phyloP scores from a whole-genome alignment of 2,797 vertebrate genomes.

The Poecilia velifera region DNA sequence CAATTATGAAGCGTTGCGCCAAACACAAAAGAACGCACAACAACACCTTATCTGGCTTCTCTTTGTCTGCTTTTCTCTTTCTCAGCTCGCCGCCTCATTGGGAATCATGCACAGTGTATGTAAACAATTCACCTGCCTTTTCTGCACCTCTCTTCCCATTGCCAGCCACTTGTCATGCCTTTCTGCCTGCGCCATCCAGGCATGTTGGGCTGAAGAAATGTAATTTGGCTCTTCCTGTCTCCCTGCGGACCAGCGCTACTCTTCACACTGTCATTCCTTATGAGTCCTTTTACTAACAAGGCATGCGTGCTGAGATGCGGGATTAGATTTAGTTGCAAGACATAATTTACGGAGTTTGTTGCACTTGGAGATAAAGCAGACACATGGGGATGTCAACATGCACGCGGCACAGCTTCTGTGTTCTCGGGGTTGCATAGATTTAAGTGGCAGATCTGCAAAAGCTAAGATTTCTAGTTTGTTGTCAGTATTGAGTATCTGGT shows the following conservation, averaged over 20 bases:
- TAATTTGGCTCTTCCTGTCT: constrained; percentile 71
- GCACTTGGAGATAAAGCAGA: constrained; percentile 36
- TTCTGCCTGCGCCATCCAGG: constrained; percentile 60
- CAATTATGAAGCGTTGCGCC: constrained; percentile 67
- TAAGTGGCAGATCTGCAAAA: constrained; percentile 18
- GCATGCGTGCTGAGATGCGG: constrained; percentile 53
- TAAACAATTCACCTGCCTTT: constrained; percentile 15
- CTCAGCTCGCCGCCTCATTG: constrained; percentile 31
- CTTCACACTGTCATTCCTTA: constrained; percentile 67
- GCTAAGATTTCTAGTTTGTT: constrained; percentile 12
- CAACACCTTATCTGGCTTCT: constrained; percentile 63
- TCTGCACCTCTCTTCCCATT: constrained; percentile 47
- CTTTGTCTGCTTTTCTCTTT: constrained; percentile 52
- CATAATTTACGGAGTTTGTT: constrained; percentile 60
- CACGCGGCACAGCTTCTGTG: constrained; percentile 17
- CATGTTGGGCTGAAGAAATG: constrained; percentile 65
- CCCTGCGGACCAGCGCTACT: constrained; percentile 62
- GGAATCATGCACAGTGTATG: constrained; percentile 32
- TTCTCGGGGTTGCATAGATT: constrained; percentile 15
- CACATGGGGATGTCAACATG: constrained; percentile 29
- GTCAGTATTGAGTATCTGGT: constrained; percentile 32
- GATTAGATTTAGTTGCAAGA: constrained; percentile 57
- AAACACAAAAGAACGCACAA: constrained; percentile 67
- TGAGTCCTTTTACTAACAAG: constrained; percentile 68
- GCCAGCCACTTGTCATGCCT: constrained; percentile 66